Percentiles rank a stretch among this genome's conserved stretches.
These are phyloP conservation scores for Spilogale gracilis DNA, from an alignment of 2,113 vertebrate genomes.

Conservation along the genomic window DNA sequence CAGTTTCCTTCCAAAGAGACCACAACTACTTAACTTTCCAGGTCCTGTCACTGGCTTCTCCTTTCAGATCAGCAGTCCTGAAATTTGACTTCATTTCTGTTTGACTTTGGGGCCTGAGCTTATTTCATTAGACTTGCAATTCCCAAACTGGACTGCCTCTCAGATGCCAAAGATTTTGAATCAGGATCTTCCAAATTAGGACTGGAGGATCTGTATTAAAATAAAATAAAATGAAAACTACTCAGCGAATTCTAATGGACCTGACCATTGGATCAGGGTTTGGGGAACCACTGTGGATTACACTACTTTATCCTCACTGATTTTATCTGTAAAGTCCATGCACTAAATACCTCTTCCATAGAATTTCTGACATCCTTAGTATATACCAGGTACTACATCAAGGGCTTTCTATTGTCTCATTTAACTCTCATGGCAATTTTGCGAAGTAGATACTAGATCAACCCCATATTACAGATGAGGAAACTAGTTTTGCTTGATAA, in stretches of 20 bases:
- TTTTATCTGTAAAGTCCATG: background rate
- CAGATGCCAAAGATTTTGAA: conserved; percentile 1
- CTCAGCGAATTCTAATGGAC: conserved; percentile 1
- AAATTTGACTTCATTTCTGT: background rate
- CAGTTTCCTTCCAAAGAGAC: background rate
- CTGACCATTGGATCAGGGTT: background rate
- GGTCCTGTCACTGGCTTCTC: background rate
- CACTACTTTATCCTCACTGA: background rate
- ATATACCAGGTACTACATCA: background rate
- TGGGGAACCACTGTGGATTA: background rate
- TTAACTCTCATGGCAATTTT: background rate
- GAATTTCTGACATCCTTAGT: background rate
- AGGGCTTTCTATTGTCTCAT: background rate
- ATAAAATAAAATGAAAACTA: background rate
- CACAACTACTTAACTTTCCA: background rate
- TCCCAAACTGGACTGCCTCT: background rate
- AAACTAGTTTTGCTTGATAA: background rate
- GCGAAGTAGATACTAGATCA: background rate
- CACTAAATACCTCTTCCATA: background rate
- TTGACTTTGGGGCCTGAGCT: background rate
- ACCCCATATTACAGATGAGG: background rate
- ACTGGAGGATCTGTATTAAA: background rate
- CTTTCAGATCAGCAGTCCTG: background rate
- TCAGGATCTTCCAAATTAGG: conserved; percentile 23
- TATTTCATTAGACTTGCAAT: background rate